Evolutionary conservation across 1,140 invertebrate species (phyloP).

Genomic region (Coptotermes formosanus): DNA sequence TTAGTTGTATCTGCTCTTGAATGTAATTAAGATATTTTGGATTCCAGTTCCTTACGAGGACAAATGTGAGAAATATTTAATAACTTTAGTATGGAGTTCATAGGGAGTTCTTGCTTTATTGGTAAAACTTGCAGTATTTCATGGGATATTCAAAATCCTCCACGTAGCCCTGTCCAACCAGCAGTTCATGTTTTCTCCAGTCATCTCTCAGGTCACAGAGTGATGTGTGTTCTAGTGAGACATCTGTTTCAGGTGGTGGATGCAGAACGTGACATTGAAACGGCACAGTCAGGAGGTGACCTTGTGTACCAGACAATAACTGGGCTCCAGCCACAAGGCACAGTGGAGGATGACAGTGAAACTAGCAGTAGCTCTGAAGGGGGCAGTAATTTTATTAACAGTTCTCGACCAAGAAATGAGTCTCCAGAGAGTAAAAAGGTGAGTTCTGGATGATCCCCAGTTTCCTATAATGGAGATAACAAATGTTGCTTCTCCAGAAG

Average conservation of each 20-base stretch:
- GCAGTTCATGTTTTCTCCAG: too few species aligned
- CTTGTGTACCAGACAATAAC: constrained; percentile 77
- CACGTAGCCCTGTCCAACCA: too few species aligned
- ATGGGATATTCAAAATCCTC: too few species aligned
- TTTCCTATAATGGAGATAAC: neutral
- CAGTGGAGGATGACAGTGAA: constrained; percentile 46
- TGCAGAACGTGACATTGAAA: constrained; percentile 83
- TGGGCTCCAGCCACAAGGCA: constrained; percentile 62
- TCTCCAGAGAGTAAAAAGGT: constrained; percentile 82
- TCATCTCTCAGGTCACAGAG: too few species aligned
- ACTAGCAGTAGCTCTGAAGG: constrained; percentile 49
- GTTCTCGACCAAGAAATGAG: constrained; percentile 79
- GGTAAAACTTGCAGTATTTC: too few species aligned
- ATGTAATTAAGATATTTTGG: too few species aligned
- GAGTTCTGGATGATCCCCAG: constrained; percentile 34
- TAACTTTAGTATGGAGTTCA: too few species aligned
- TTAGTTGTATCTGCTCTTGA: too few species aligned
- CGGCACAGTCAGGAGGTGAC: constrained; percentile 71
- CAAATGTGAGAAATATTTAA: too few species aligned
- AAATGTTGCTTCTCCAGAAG: too few species aligned
- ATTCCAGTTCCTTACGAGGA: too few species aligned
- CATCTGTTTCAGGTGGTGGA: constrained; percentile 68
- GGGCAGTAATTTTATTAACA: constrained; percentile 63
- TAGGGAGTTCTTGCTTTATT: too few species aligned
- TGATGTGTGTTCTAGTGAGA: neutral